Conservation (phyloP, 2,888 invertebrate species). For the Diadegma fenestrale region DNA sequence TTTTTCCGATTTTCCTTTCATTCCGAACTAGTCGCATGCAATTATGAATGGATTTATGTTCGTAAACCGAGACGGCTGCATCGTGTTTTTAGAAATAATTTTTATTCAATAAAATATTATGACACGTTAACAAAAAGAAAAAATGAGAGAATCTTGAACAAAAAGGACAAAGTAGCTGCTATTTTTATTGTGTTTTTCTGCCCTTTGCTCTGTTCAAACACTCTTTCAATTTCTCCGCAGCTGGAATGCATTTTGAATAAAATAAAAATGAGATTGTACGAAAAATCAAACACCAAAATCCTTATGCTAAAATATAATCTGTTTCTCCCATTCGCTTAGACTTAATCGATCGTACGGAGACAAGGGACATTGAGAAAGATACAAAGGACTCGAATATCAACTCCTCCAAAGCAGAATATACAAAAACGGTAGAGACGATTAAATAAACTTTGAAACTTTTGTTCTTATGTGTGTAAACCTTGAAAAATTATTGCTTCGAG, state of each 20-base stretch:
- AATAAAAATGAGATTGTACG: conserved; percentile 8
- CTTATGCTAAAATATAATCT: neutral
- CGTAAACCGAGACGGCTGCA: neutral
- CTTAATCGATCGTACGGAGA: neutral
- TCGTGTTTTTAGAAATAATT: neutral
- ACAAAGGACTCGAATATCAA: conserved; percentile 23
- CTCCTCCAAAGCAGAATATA: conserved; percentile 37
- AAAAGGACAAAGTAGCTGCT: conserved; percentile 45
- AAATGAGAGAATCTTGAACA: conserved; percentile 26
- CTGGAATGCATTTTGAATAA: conserved; percentile 48
- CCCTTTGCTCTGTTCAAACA: neutral
- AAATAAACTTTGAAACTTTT: neutral
- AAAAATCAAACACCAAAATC: conserved; percentile 25
- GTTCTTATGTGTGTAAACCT: neutral
- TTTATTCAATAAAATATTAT: conserved; percentile 63
- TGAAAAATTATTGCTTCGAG: conserved; percentile 16
- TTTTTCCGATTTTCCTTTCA: neutral
- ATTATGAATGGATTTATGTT: neutral
- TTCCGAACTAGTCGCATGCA: neutral
- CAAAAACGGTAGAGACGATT: conserved; percentile 25
- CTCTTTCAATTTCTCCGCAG: neutral
- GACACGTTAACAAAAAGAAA: conserved; percentile 54
- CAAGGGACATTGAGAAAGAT: neutral
- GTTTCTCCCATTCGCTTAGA: neutral
- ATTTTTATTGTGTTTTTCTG: neutral